Evolutionary conservation across 92 coral and sea anemone species (phyloP).

Genomic region (Scolanthus callimorphus): DNA sequence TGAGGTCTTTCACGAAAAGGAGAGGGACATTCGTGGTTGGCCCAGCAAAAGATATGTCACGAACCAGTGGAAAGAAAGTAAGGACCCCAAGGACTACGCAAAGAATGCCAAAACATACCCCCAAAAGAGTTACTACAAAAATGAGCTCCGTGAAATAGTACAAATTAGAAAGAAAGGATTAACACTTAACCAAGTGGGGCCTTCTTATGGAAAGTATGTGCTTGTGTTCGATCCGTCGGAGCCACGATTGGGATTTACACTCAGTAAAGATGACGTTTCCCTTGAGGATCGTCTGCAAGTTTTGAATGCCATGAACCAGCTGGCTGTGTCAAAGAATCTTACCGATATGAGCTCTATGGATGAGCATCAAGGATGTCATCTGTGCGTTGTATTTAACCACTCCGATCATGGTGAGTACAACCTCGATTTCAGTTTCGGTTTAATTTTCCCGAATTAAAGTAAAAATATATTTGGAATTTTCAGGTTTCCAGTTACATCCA

Average conservation of each 20-base stretch:
- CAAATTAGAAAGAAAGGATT: not conserved
- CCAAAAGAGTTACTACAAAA: constrained; percentile 27
- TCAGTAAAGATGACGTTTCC: constrained; percentile 7
- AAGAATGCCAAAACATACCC: constrained; percentile 51
- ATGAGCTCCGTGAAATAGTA: constrained; percentile 30
- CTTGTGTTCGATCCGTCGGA: constrained; percentile 60
- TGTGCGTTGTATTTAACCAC: constrained; percentile 47
- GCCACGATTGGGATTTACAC: constrained; percentile 70
- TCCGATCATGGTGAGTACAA: constrained; percentile 46
- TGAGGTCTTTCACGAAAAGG: constrained; percentile 9
- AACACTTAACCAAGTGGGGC: too few species aligned
- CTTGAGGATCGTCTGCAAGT: constrained; percentile 26
- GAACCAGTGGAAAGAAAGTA: constrained; percentile 54
- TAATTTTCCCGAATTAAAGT: too few species aligned
- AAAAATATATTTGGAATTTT: too few species aligned
- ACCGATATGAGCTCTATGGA: constrained; percentile 25
- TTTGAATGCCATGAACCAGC: constrained; percentile 36
- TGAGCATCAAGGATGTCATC: constrained; percentile 62
- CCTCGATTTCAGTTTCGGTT: too few species aligned
- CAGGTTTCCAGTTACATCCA: too few species aligned
- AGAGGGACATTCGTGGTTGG: constrained; percentile 57
- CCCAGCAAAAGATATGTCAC: constrained; percentile 52
- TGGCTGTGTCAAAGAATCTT: constrained; percentile 43
- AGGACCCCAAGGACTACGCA: constrained; percentile 37
- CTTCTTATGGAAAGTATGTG: not conserved